phyloP scores from a whole-genome alignment of 2,888 invertebrate species.

The Diplazon laetatorius region DNA sequence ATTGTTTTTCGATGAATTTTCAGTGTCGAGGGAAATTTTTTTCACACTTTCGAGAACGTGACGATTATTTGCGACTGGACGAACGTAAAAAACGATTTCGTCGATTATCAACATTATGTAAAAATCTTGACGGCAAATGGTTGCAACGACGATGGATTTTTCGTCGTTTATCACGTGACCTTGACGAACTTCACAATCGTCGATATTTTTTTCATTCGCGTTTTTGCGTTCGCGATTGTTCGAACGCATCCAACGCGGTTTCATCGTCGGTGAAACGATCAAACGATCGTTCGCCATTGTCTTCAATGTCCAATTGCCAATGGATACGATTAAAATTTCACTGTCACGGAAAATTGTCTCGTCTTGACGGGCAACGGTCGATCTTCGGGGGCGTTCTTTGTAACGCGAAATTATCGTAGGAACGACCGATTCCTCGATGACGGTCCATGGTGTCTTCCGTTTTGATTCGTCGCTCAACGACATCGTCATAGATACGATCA shows the following conservation, averaged over 20 bases:
- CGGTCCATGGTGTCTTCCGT: slow-evolving; percentile 44
- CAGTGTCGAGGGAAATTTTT: neutral
- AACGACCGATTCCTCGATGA: slow-evolving; percentile 68
- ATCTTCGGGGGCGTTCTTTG: slow-evolving; percentile 59
- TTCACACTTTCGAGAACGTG: slow-evolving; percentile 74
- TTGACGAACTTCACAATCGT: slow-evolving; percentile 67
- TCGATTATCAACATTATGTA: slow-evolving; percentile 84
- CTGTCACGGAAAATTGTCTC: slow-evolving; percentile 18
- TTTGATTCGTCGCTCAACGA: slow-evolving; percentile 45
- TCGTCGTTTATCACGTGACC: slow-evolving; percentile 72
- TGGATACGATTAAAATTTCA: slow-evolving; percentile 62
- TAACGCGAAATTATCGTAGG: slow-evolving; percentile 68
- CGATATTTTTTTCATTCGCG: neutral
- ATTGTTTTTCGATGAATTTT: neutral
- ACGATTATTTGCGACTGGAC: slow-evolving; percentile 79
- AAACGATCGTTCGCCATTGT: slow-evolving; percentile 69
- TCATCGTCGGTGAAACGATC: slow-evolving; percentile 67
- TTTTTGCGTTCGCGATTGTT: too few relatives aligned
- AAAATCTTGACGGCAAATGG: slow-evolving; percentile 84
- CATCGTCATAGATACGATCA: slow-evolving; percentile 16
- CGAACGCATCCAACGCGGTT: slow-evolving; percentile 63
- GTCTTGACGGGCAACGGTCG: slow-evolving; percentile 28
- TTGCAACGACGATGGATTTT: slow-evolving; percentile 83
- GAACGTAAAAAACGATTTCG: slow-evolving; percentile 83
- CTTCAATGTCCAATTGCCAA: slow-evolving; percentile 74